Evolutionary conservation across 2,888 invertebrate species (phyloP).

Genomic region (Eilema depressum): DNA sequence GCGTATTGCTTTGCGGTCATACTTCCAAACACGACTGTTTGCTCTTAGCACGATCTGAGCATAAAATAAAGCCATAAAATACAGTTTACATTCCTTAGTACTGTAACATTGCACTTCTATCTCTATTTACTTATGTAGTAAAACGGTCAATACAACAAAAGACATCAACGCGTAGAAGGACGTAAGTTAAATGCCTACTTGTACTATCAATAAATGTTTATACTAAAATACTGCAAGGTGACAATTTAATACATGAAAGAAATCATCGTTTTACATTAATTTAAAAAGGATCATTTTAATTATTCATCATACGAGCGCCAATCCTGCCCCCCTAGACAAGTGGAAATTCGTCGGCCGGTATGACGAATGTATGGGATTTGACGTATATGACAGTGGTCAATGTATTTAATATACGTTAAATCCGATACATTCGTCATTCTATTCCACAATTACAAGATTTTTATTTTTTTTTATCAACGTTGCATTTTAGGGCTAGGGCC

Average conservation of each 20-base stretch:
- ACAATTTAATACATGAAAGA: not conserved
- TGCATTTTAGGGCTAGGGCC: not conserved
- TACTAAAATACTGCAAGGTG: not conserved
- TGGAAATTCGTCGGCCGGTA: too few species aligned
- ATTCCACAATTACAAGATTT: too few species aligned
- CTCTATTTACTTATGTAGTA: not conserved
- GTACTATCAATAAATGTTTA: too few species aligned
- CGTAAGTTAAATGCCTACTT: too few species aligned
- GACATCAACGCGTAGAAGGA: constrained; percentile 75
- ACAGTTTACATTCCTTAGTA: not conserved
- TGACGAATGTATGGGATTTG: too few species aligned
- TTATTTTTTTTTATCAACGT: not conserved
- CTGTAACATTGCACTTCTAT: not conserved
- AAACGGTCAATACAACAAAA: constrained; percentile 62
- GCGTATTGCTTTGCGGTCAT: too few species aligned
- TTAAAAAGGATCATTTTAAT: not conserved
- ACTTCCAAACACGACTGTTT: too few species aligned
- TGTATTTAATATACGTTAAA: too few species aligned
- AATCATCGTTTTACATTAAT: not conserved
- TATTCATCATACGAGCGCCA: not conserved
- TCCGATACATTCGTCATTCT: too few species aligned
- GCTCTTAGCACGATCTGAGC: too few species aligned
- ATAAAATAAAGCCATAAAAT: not conserved
- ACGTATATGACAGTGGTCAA: too few species aligned
- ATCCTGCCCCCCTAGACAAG: too few species aligned